These are phyloP conservation scores for Pelmatolapia mariae DNA, from an alignment of 2,113 vertebrate genomes.

Conservation along the genomic window DNA sequence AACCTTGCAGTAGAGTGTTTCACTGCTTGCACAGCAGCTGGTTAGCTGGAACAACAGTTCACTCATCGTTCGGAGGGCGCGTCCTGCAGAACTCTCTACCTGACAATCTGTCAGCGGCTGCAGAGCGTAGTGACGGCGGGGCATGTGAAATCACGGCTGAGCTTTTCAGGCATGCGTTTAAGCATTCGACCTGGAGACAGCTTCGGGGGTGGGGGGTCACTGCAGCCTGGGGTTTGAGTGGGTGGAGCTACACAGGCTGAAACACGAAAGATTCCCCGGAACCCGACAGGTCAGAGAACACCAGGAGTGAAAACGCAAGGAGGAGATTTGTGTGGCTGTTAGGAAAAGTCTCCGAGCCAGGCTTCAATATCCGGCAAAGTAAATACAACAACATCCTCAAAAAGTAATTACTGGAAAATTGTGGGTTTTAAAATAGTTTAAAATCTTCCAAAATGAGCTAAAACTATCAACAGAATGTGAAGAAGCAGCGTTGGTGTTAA, in stretches of 20 bases:
- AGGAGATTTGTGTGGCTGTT: background rate
- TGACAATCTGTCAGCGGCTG: background rate
- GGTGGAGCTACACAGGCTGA: background rate
- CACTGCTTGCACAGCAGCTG: background rate
- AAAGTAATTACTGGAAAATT: background rate
- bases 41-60: fast-evolving
- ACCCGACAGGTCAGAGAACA: fast-evolving
- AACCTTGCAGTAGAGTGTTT: too few species aligned
- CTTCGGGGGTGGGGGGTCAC: background rate
- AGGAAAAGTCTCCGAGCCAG: background rate
- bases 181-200: background rate
- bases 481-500: background rate
- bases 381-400: background rate
- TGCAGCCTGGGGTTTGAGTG: background rate
- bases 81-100: background rate
- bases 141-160: background rate
- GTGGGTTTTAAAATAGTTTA: background rate
- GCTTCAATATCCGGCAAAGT: background rate
- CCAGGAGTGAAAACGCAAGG: background rate
- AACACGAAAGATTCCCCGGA: fast-evolving
- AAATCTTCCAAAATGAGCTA: background rate
- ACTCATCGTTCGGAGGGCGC: background rate
- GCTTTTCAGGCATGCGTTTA: background rate
- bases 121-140: background rate
- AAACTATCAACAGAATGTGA: background rate